These are phyloP conservation scores for Chloroceryle amazona DNA, from an alignment of 2,797 vertebrate species.

Conservation along the genomic window DNA sequence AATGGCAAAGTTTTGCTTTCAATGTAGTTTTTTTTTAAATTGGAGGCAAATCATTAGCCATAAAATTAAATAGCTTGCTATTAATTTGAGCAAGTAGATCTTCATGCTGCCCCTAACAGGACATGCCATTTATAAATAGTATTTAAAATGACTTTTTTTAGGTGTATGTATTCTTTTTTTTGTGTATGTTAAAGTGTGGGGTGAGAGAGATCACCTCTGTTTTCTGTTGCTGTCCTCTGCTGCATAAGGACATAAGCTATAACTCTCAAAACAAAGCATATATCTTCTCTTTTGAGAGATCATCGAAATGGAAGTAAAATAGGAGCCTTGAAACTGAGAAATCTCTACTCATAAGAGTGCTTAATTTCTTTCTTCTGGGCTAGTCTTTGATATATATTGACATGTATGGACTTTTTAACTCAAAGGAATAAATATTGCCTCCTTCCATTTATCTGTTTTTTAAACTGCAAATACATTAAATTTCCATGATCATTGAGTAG, in stretches of 20 bases:
- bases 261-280: neutral
- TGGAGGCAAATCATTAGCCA: neutral
- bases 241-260: neutral
- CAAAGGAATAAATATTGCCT: neutral
- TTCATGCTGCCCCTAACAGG: neutral
- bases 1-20: neutral
- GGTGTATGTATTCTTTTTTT: neutral
- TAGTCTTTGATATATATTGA: neutral
- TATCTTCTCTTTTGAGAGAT: neutral
- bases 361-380: constrained; percentile 2
- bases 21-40: neutral
- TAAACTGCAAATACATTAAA: neutral
- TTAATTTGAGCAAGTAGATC: neutral
- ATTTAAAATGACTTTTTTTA: neutral
- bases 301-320: neutral
- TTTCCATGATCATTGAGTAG: neutral
- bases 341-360: neutral
- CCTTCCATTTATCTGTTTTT: neutral
- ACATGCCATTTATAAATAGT: neutral
- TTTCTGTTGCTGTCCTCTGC: neutral
- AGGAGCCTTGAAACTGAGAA: constrained; percentile 16
- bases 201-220: neutral
- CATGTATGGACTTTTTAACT: neutral
- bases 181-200: neutral
- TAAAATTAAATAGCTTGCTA: neutral